phyloP scores from a whole-genome alignment of 1,140 invertebrate species.

The Epicauta chinensis region DNA sequence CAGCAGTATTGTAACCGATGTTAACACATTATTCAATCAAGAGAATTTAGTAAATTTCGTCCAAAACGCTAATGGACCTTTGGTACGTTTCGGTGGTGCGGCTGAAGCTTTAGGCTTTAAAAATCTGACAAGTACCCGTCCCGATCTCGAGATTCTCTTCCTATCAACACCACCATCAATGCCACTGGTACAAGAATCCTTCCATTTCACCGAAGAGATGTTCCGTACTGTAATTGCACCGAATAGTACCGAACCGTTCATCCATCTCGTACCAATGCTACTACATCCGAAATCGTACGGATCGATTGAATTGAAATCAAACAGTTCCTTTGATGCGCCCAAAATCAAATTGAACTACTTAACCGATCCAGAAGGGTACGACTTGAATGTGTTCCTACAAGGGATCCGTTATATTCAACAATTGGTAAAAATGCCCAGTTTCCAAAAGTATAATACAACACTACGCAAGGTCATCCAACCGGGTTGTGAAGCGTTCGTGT shows the following conservation, averaged over 20 bases:
- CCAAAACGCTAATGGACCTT: slow-evolving; percentile 21
- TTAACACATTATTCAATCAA: slow-evolving; percentile 41
- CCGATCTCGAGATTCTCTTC: slow-evolving; percentile 55
- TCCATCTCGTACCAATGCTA: slow-evolving; percentile 57
- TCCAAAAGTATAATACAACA: slow-evolving; percentile 38
- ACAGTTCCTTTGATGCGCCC: slow-evolving; percentile 59
- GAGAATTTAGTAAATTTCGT: background rate
- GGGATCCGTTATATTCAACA: slow-evolving; percentile 38
- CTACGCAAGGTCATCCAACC: slow-evolving; percentile 45
- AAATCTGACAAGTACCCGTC: slow-evolving; percentile 36
- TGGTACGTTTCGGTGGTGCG: slow-evolving; percentile 40
- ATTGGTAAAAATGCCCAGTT: slow-evolving; percentile 37
- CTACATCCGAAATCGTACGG: slow-evolving; percentile 65
- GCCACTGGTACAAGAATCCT: slow-evolving; percentile 21
- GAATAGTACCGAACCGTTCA: slow-evolving; percentile 21
- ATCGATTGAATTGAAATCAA: slow-evolving; percentile 49
- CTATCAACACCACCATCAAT: slow-evolving; percentile 36
- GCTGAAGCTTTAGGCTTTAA: slow-evolving; percentile 48
- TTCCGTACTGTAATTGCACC: slow-evolving; percentile 31
- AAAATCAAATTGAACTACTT: slow-evolving; percentile 57
- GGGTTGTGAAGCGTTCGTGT: slow-evolving; percentile 42
- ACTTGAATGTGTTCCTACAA: slow-evolving; percentile 42
- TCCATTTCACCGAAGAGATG: slow-evolving; percentile 11
- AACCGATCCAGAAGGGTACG: slow-evolving; percentile 44
- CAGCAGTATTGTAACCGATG: slow-evolving; percentile 8